Conservation (phyloP, 1,140 invertebrate species). For the Drosophila ambigua region DNA sequence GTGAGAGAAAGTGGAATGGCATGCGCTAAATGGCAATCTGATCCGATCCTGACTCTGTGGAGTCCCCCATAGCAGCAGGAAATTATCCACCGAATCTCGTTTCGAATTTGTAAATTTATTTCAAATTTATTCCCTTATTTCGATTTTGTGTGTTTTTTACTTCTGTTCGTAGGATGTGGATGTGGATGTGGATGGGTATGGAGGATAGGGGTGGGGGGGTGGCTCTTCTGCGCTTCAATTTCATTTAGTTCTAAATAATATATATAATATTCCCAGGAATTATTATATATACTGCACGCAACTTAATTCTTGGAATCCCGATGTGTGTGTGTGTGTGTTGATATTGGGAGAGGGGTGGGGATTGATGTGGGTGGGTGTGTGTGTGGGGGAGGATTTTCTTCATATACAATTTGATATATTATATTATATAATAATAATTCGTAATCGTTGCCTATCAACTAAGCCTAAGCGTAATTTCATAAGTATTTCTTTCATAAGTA, state of each 20-base stretch:
- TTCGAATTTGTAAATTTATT: constrained; percentile 48
- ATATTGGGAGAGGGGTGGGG: neutral
- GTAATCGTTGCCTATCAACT: constrained; percentile 54
- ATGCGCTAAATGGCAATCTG: too few species aligned
- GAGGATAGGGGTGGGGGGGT: too few species aligned
- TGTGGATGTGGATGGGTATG: neutral
- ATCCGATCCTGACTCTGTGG: too few species aligned
- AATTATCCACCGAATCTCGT: too few species aligned
- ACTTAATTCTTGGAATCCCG: constrained; percentile 53
- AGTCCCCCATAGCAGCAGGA: too few species aligned
- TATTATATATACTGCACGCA: constrained; percentile 61
- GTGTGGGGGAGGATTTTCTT: constrained; percentile 4
- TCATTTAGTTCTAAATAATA: constrained; percentile 44
- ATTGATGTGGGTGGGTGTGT: neutral
- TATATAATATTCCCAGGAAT: constrained; percentile 51
- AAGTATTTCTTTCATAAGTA: constrained; percentile 46
- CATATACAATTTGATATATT: constrained; percentile 61
- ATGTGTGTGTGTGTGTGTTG: constrained; percentile 37
- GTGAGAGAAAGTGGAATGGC: too few species aligned
- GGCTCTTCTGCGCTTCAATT: constrained; percentile 19
- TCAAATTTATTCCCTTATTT: constrained; percentile 52
- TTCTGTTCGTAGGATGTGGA: neutral
- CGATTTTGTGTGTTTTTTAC: constrained; percentile 39
- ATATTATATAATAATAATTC: constrained; percentile 76
- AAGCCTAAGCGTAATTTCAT: constrained; percentile 72